Conservation (phyloP, 23 tunicate genomes). For the Clavelina lepadiformis region DNA sequence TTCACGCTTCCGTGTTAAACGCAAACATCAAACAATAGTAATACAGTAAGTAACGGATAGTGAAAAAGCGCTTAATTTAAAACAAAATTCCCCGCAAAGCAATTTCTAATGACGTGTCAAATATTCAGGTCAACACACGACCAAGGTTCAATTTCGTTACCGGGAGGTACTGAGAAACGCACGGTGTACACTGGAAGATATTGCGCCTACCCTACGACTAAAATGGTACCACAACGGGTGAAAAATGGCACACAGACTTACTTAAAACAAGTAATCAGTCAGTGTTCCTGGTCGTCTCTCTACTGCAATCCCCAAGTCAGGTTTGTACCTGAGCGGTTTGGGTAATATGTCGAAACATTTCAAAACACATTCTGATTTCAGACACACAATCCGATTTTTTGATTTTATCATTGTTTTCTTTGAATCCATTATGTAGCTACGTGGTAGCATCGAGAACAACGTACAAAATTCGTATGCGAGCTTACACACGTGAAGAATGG, state of each 20-base stretch:
- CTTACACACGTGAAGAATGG: slow-evolving; percentile 64
- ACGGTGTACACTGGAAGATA: slow-evolving; percentile 64
- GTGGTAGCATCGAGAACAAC: slow-evolving; percentile 45
- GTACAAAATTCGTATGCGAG: slow-evolving; percentile 41
- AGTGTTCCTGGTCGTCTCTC: slow-evolving; percentile 71
- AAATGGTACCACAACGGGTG: slow-evolving; percentile 52
- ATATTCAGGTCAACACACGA: no score
- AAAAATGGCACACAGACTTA: slow-evolving; percentile 82
- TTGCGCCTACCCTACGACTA: slow-evolving; percentile 45
- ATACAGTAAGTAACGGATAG: no score
- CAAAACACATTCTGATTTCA: background rate
- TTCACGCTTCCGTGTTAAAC: no score
- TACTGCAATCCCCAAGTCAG: slow-evolving; percentile 84
- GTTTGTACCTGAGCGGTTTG: slow-evolving; percentile 7
- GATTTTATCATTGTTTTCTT: background rate
- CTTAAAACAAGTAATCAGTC: slow-evolving; percentile 52
- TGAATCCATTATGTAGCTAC: slow-evolving; percentile 40
- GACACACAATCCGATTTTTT: background rate
- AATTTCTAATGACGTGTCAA: no score
- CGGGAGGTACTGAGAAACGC: slow-evolving; percentile 18
- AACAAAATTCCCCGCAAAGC: no score
- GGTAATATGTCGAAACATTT: background rate
- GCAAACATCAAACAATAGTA: no score
- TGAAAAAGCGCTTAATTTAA: no score
- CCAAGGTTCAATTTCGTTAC: background rate